Conservation (phyloP, 2,888 invertebrate species). For the Caenorhabditis sp. region DNA sequence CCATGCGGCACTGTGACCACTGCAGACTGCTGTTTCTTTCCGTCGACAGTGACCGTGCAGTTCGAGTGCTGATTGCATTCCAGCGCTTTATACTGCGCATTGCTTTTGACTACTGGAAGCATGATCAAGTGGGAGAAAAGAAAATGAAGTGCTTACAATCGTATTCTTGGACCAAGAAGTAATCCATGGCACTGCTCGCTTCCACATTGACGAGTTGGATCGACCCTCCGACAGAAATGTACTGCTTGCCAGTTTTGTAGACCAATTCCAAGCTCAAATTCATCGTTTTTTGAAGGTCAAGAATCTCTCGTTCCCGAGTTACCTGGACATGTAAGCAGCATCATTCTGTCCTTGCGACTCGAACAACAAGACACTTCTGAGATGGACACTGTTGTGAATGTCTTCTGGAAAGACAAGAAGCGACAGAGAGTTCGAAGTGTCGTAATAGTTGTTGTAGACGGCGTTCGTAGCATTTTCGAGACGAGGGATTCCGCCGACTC, state of each 20-base stretch:
- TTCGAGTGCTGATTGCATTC: background rate
- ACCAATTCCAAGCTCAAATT: background rate
- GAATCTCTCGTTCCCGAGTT: background rate
- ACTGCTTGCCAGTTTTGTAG: background rate
- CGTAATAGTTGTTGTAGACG: background rate
- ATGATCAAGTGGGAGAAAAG: background rate
- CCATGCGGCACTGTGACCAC: background rate
- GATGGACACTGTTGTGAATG: background rate
- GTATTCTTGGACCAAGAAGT: background rate
- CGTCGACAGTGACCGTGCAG: background rate
- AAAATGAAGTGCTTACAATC: background rate
- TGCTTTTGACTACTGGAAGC: background rate
- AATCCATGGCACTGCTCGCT: background rate
- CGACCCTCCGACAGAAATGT: background rate
- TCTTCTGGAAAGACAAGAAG: conserved; percentile 10
- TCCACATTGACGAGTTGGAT: conserved; percentile 14
- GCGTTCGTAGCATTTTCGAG: background rate
- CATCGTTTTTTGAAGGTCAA: background rate
- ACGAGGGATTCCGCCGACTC: background rate
- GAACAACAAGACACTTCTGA: conserved; percentile 17
- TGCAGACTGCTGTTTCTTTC: background rate
- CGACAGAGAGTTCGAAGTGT: background rate
- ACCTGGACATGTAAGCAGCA: conserved; percentile 6
- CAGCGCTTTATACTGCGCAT: background rate
- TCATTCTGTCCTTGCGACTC: background rate